Conservation (phyloP, 2,797 vertebrate species). For the Lithobates sylvaticus region DNA sequence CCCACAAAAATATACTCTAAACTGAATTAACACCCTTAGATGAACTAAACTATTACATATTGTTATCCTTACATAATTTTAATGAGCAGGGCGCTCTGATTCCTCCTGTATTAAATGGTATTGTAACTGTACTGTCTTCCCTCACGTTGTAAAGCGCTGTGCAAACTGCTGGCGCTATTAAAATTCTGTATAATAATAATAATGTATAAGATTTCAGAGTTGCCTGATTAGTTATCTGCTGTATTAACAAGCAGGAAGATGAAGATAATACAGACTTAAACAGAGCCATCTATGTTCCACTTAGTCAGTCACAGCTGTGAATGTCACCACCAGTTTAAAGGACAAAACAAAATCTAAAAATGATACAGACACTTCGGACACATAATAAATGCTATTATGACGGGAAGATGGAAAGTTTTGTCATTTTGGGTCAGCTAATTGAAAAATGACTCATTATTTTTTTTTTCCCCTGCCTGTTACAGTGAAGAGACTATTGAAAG, state of each 20-base stretch:
- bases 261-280: conserved; percentile 8
- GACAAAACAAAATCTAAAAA: conserved; percentile 77
- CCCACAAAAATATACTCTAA: no score
- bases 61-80: no score
- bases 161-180: no score
- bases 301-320: conserved; percentile 76
- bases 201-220: not conserved
- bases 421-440: conserved; percentile 90
- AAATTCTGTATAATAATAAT: no score
- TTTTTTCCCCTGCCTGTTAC: conserved; percentile 75
- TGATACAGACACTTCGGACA: conserved; percentile 78
- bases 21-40: no score
- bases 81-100: no score
- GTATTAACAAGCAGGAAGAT: conserved; percentile 13
- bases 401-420: conserved; percentile 89
- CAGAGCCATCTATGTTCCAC: conserved; percentile 24
- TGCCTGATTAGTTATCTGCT: not conserved
- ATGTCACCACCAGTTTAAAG: conserved; percentile 74
- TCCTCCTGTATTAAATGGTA: no score
- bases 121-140: no score
- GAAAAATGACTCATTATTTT: conserved; percentile 86
- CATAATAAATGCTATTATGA: conserved; percentile 92
- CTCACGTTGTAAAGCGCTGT: no score
- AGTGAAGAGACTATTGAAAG: conserved; percentile 96
- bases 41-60: no score